phyloP scores from a whole-genome alignment of 2,888 invertebrate genomes.

The Papilio demoleus region DNA sequence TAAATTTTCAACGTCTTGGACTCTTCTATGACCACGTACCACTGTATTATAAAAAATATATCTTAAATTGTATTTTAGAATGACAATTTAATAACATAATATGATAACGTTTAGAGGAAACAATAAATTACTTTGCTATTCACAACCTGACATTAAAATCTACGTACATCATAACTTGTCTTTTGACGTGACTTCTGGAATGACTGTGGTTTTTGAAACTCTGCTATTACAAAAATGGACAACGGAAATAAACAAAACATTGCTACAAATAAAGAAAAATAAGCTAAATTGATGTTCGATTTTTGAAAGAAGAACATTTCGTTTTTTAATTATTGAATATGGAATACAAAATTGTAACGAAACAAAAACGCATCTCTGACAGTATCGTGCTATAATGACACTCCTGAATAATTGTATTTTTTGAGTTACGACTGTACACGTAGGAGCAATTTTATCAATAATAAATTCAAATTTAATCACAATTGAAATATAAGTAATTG shows the following conservation, averaged over 20 bases:
- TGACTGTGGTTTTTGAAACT: no score
- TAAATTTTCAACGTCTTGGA: no score
- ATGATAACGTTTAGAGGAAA: slow-evolving; percentile 30
- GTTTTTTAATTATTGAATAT: no score
- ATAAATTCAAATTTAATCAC: slow-evolving; percentile 26
- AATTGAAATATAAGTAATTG: slow-evolving; percentile 14
- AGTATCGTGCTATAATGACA: not conserved
- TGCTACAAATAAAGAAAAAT: not conserved
- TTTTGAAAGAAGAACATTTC: no score
- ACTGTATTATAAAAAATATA: not conserved
- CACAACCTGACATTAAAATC: slow-evolving; percentile 24
- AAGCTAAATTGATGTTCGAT: not conserved
- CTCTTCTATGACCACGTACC: no score
- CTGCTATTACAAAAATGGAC: not conserved
- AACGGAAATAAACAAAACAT: not conserved
- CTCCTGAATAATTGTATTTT: not conserved
- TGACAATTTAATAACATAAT: slow-evolving; percentile 22
- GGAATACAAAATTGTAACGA: no score
- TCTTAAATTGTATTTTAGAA: not conserved
- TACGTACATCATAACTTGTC: not conserved
- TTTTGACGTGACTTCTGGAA: no score
- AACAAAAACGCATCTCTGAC: no score
- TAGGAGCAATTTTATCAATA: slow-evolving; percentile 18
- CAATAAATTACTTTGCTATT: slow-evolving; percentile 34
- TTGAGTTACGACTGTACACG: not conserved